phyloP scores from a whole-genome alignment of 2,113 vertebrate species.

The rat (Rattus norvegicus) region GRCr8 NC_086024.1:55722001-55722500 shows the following conservation, averaged over 20 bases:
- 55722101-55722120: not conserved
- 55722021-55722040: not conserved
- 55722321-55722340: too few relatives aligned
- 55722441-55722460: not conserved
- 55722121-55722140: not conserved
- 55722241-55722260: constrained; percentile 32
- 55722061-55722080: too few relatives aligned
- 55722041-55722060: not conserved
- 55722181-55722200: too few relatives aligned
- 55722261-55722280: not conserved
- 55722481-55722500: not conserved
- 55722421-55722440: not conserved
- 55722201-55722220: fast-evolving
- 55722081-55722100: not conserved
- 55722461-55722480: not conserved
- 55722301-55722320: too few relatives aligned
- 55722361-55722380: not conserved
- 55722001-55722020: not conserved
- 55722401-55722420: not conserved
- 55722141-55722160: not conserved
- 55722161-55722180: not conserved
- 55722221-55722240: not conserved
- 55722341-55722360: not conserved
- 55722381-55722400: not conserved
- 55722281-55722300: not conserved